Evolutionary conservation across 2,888 invertebrate genomes (phyloP).

Genomic region (Cheilosia soror): DNA sequence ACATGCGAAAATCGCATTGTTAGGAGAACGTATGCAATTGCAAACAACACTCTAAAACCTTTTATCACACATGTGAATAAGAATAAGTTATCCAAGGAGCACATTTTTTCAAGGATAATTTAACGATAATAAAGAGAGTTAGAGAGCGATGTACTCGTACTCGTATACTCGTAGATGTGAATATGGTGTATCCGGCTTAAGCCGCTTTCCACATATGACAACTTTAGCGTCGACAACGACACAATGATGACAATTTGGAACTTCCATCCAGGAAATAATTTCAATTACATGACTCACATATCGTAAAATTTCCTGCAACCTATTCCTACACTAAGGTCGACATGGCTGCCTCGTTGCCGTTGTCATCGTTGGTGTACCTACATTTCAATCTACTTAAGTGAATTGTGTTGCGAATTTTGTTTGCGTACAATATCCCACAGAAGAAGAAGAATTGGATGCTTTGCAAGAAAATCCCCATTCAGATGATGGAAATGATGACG

Average conservation of each 20-base stretch:
- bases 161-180: background rate
- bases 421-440: constrained; percentile 57
- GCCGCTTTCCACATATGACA: constrained; percentile 12
- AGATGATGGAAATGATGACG: constrained; percentile 71
- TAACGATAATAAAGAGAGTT: constrained; percentile 60
- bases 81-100: constrained; percentile 31
- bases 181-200: background rate
- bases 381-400: constrained; percentile 75
- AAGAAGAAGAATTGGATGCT: constrained; percentile 59
- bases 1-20: constrained; percentile 3
- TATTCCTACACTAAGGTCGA: constrained; percentile 43
- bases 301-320: constrained; percentile 61
- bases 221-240: constrained; percentile 27
- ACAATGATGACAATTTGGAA: constrained; percentile 64
- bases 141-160: background rate
- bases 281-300: constrained; percentile 73
- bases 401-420: constrained; percentile 73
- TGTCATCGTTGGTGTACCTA: constrained; percentile 58
- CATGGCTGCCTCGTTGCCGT: constrained; percentile 59
- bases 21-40: constrained; percentile 4
- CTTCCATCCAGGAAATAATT: constrained; percentile 67
- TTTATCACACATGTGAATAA: constrained; percentile 55
- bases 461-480: constrained; percentile 61
- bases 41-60: constrained; percentile 60
- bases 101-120: constrained; percentile 57